Base-by-base conservation (phyloP, 2,888 invertebrate species). In the Boloria selene region DNA sequence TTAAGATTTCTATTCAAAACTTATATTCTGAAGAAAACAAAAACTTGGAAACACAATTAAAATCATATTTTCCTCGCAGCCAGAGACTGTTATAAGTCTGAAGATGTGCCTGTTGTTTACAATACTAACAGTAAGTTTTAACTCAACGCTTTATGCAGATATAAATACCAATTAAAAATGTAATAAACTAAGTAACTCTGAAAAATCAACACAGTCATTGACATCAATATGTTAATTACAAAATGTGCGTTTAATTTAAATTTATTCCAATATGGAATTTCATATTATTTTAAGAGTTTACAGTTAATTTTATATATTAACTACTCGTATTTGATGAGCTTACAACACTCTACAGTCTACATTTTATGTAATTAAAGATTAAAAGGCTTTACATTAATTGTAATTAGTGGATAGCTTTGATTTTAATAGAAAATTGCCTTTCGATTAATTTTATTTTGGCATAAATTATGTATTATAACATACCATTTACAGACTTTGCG, bases 401-500 rank as follows among this genome's bases (percentile, higher is more conserved):
- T n/a, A 13, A 4, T 45, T 56, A 38, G 45, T 26, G 45, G 45
- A 56, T 22, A 45, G 2, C 13, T 56, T 13, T 22, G 45, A 45
- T 26, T n/a, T 56, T 56, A 26, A 45, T n/a, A n/a, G 22, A 45
- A 56, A 56, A 45, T 45, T 56, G 22, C 44, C 44, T 44, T 3
- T n/a, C 13, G 44, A 44, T 26, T 26, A 10, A 13, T 22, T 1
- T n/a, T 18, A 56, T 56, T 56, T 45, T 13, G 3, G 16, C 26
- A n/a, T 45, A 45, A 56, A 45, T 56, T 45, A 45, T 56, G 26
- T 56, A 50, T 59, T 38, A 50, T 31, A 59, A 38, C 31, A 38
- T 49, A 17, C 26, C 31, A 50, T 59, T 50, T 61, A 58, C 52
- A 38, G 17, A 38, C n/a, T 50, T 58, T 68, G 59, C 13, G 31